Conservation (phyloP, 2,113 vertebrate genomes). For the Apaloderma vittatum region DNA sequence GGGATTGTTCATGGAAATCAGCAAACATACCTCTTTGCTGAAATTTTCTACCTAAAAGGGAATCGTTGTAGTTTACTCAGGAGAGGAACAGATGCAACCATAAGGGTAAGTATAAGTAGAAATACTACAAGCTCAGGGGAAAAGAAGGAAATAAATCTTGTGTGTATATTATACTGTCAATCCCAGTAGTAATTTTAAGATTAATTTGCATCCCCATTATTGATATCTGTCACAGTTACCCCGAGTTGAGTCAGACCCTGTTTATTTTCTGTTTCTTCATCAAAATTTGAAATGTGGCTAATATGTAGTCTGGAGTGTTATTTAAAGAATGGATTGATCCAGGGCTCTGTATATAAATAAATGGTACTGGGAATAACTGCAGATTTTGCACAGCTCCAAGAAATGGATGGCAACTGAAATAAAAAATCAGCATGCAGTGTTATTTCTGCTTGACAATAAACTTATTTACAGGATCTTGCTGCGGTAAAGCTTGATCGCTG, state of each 20-base stretch:
- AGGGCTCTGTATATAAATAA: neutral
- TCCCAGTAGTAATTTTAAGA: neutral
- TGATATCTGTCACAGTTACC: neutral
- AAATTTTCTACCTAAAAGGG: neutral
- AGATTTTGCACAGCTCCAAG: neutral
- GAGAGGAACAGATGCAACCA: neutral
- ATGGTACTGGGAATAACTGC: neutral
- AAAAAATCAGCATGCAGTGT: neutral
- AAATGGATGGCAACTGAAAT: neutral
- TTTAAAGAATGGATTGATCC: neutral
- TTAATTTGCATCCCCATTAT: neutral
- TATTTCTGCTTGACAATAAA: neutral
- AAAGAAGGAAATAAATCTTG: conserved; percentile 1
- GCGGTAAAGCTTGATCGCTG: neutral
- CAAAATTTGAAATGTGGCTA: neutral
- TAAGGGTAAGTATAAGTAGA: neutral
- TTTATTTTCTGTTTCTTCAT: neutral
- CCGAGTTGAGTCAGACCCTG: neutral
- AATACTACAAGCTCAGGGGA: neutral
- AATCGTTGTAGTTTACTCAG: neutral
- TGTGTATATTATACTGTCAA: neutral
- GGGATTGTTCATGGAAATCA: neutral
- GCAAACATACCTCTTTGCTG: neutral
- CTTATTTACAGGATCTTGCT: neutral
- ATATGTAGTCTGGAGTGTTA: neutral